Base-by-base conservation (phyloP, 2,113 vertebrate genomes). In the Mobula birostris region DNA sequence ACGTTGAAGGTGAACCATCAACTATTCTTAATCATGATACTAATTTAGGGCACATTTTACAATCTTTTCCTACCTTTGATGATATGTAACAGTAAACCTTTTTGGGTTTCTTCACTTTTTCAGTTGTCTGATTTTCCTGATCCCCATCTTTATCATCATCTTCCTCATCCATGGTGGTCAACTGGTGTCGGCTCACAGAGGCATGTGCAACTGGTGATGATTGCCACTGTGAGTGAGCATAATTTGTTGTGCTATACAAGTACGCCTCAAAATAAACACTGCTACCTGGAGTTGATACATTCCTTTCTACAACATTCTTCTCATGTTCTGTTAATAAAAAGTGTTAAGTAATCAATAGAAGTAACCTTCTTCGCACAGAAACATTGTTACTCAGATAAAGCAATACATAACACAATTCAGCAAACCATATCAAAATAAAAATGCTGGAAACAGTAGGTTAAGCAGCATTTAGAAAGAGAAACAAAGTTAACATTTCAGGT, bases 51-150 rank as follows among this genome's bases (percentile, higher is more conserved):
- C 24, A 80, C 29, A 14, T 72, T 17, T 94, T 24, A 40, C 15
- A 21, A 36, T 2, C 29, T 5, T 14, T 7, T 79, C 94, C 94
- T 95, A 99, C 99, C 98, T 99, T 99, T 97, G 99, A 98, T 95
- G 99, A 99, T 96, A 99, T 98, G 94, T 99, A 99, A 96, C 99
- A 99, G 95, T 99, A 99, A 94, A 99, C 99, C 96, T 99, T 99
- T 97, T 99, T 99, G 94, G 98, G 98, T 96, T 99, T 99, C 97
- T 99, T 99, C 96, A 99, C 96, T 95, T 99, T 99, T 96, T 99
- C 99, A 14, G 97, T 96, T 94, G 98, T 96, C 96, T 96, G 96
- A 91, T 96, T 98, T 95, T 98, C 98, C 94, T 98, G 98, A 82
- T 98, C 98, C 92, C 98, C 98, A 96, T 98, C 98, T 1, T 96